These are phyloP conservation scores for Rostratula benghalensis DNA, from an alignment of 2,113 vertebrate genomes.

Conservation along the genomic window DNA sequence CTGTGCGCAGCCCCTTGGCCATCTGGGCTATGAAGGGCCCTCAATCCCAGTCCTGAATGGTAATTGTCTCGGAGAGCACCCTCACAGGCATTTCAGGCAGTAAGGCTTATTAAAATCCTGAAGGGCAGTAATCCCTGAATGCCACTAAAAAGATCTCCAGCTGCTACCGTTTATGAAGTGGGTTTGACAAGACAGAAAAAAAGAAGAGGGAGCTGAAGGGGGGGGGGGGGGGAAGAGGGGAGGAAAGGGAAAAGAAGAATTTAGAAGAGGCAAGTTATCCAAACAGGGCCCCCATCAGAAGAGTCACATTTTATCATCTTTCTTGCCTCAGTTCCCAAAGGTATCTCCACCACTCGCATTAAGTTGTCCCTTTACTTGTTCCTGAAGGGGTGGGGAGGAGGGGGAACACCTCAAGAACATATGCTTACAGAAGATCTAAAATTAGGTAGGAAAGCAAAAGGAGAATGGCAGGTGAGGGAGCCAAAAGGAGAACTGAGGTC, in stretches of 20 bases:
- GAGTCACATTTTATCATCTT: slow-evolving; percentile 72
- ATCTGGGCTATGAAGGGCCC: slow-evolving; percentile 70
- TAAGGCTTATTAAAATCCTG: slow-evolving; percentile 83
- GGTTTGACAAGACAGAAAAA: slow-evolving; percentile 71
- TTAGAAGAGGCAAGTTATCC: slow-evolving; percentile 73
- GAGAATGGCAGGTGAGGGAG: not conserved
- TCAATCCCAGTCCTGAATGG: slow-evolving; percentile 69
- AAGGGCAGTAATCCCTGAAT: slow-evolving; percentile 87
- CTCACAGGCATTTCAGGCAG: slow-evolving; percentile 78
- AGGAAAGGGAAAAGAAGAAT: slow-evolving; percentile 42
- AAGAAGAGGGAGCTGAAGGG: not conserved
- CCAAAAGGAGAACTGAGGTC: slow-evolving; percentile 4
- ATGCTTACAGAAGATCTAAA: not conserved
- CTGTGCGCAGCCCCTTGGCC: slow-evolving; percentile 44
- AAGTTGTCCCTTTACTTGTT: slow-evolving; percentile 53
- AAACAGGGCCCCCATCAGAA: slow-evolving; percentile 68
- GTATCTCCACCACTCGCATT: slow-evolving; percentile 3
- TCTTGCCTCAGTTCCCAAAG: slow-evolving; percentile 65
- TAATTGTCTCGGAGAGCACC: slow-evolving; percentile 81
- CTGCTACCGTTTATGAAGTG: slow-evolving; percentile 85
- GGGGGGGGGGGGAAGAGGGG: not conserved
- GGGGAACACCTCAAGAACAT: not conserved
- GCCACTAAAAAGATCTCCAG: slow-evolving; percentile 82
- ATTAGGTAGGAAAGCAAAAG: not conserved
- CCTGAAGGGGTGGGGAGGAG: not conserved